Evolutionary conservation across 2,797 vertebrate species (phyloP).

Genomic region (Phataginus tricuspis): DNA sequence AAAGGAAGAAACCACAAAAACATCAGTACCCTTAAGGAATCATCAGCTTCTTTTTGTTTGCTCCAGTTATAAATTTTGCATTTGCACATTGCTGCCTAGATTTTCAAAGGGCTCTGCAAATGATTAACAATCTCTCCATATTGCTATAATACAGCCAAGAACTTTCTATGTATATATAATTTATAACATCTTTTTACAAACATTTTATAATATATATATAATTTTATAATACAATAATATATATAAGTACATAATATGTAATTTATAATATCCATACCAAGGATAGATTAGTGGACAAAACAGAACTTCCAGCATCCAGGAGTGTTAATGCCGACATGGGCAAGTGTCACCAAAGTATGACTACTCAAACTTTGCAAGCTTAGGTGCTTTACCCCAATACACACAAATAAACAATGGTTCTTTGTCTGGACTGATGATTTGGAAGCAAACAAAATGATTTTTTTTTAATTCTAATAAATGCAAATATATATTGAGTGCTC

Average conservation of each 20-base stretch:
- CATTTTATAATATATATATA: too few relatives aligned
- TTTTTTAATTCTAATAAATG: not conserved
- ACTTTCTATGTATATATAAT: slow-evolving; percentile 64
- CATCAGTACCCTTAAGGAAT: slow-evolving; percentile 73
- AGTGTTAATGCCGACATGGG: not conserved
- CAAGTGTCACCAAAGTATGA: not conserved
- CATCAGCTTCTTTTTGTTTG: slow-evolving; percentile 76
- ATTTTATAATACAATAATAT: too few relatives aligned
- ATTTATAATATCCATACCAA: slow-evolving; percentile 60
- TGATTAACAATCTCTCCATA: slow-evolving; percentile 75
- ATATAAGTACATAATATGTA: not conserved
- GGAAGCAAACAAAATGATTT: not conserved
- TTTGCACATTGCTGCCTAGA: slow-evolving; percentile 71
- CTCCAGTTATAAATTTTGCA: slow-evolving; percentile 77
- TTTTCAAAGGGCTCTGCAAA: slow-evolving; percentile 75
- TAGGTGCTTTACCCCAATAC: not conserved
- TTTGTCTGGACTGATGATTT: slow-evolving; percentile 3
- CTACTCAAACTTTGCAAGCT: not conserved
- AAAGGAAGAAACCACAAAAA: slow-evolving; percentile 64
- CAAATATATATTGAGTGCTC: not conserved
- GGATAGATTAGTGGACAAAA: slow-evolving; percentile 40
- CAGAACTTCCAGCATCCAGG: slow-evolving; percentile 17
- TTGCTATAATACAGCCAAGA: slow-evolving; percentile 58
- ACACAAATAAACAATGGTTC: not conserved
- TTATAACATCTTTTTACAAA: slow-evolving; percentile 22